Percentiles rank a stretch among this genome's conserved stretches.
phyloP scores from a whole-genome alignment of 2,888 invertebrate genomes.

The Amphipyra berbera region DNA sequence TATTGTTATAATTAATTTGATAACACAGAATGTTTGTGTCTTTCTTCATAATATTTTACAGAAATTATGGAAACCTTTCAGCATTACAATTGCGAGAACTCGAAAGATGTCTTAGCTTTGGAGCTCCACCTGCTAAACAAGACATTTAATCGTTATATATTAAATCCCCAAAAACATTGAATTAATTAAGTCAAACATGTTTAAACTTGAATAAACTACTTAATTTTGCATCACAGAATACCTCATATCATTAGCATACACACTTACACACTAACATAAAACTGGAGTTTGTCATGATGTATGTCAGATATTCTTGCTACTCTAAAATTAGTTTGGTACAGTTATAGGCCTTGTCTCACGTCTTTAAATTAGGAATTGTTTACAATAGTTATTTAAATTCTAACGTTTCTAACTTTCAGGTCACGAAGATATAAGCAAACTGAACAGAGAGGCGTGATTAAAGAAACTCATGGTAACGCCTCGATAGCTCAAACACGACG shows the following conservation, averaged over 20 bases:
- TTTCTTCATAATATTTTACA: too few relatives aligned
- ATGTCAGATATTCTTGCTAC: not conserved
- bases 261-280: not conserved
- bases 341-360: constrained; percentile 1
- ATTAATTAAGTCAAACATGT: constrained; percentile 33
- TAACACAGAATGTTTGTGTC: not conserved
- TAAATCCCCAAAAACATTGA: not conserved
- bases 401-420: constrained; percentile 48
- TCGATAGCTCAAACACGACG: constrained; percentile 6
- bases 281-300: not conserved
- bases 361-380: constrained; percentile 13
- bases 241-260: not conserved
- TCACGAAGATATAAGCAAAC: constrained; percentile 41
- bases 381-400: constrained; percentile 31
- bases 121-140: too few relatives aligned
- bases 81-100: too few relatives aligned
- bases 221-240: not conserved
- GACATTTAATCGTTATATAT: not conserved
- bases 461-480: constrained; percentile 23
- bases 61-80: too few relatives aligned
- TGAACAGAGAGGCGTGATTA: constrained; percentile 18
- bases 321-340: not conserved
- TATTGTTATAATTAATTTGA: constrained; percentile 9
- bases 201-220: constrained; percentile 13
- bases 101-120: too few relatives aligned